Conservation (phyloP, 2,113 vertebrate species). For the Salvelinus namaycush region DNA sequence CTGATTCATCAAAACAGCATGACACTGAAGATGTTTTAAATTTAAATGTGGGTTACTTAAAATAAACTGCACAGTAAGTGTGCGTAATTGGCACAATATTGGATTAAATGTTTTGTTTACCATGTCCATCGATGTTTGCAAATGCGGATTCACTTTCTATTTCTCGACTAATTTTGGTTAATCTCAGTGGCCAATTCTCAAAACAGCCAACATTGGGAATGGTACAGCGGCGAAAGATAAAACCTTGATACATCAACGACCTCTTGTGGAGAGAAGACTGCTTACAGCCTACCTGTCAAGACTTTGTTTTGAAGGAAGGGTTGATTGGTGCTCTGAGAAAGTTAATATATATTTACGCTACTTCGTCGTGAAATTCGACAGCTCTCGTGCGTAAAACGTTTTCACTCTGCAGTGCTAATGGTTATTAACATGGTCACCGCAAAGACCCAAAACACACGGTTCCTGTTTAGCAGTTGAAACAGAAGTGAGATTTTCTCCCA, state of each 20-base stretch:
- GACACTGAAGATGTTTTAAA: no score
- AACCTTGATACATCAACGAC: slow-evolving; percentile 74
- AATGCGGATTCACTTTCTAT: no score
- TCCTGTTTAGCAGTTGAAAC: slow-evolving; percentile 10
- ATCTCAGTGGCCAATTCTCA: no score
- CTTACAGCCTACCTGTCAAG: slow-evolving; percentile 21
- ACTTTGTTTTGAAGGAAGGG: slow-evolving; percentile 12
- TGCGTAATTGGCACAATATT: no score
- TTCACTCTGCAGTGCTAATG: slow-evolving; percentile 17
- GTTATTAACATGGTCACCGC: slow-evolving; percentile 32
- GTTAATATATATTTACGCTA: background rate
- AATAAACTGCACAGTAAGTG: no score
- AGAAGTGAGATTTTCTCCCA: slow-evolving; percentile 12
- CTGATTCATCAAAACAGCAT: no score
- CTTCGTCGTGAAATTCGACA: background rate
- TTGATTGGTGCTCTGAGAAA: background rate
- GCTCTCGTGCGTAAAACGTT: background rate
- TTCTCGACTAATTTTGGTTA: no score
- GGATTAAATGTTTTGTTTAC: no score
- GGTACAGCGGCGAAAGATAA: background rate
- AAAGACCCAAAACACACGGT: slow-evolving; percentile 4
- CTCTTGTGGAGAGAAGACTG: slow-evolving; percentile 70
- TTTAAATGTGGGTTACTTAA: no score
- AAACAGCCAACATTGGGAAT: background rate
- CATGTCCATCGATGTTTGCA: no score